These are phyloP conservation scores for Gadus chalcogrammus DNA, from an alignment of 2,113 vertebrate genomes.

Conservation along the genomic window DNA sequence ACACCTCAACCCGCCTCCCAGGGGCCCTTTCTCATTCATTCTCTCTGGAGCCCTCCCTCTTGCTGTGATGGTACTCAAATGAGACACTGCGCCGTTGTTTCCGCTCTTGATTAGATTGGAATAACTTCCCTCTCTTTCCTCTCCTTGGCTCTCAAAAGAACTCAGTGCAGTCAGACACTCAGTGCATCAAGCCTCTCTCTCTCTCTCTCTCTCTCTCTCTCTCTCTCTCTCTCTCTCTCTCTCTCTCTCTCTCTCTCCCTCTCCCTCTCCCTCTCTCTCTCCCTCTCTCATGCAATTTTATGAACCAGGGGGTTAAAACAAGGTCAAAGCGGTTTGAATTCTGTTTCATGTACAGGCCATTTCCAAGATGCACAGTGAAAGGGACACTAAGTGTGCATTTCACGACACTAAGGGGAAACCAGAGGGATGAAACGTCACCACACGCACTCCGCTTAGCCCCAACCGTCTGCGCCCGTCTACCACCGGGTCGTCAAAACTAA, in stretches of 20 bases:
- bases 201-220: neutral
- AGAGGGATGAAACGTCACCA: no score
- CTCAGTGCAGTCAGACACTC: neutral
- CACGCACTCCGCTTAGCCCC: no score
- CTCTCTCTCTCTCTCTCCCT: slow-evolving; percentile 13
- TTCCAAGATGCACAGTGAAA: no score
- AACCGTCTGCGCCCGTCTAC: no score
- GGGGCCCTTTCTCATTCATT: neutral
- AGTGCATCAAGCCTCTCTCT: neutral
- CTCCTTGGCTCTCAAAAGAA: neutral
- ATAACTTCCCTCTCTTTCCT: neutral
- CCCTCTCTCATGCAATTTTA: neutral
- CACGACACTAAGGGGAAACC: no score
- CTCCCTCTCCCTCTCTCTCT: slow-evolving; percentile 23
- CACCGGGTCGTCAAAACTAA: no score
- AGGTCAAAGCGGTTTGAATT: no score
- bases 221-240: neutral
- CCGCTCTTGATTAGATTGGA: neutral
- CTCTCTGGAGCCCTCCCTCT: neutral
- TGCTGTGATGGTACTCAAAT: neutral
- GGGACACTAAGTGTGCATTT: no score
- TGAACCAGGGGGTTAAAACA: no score
- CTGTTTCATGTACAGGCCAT: no score
- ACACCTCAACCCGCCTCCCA: neutral
- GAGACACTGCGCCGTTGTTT: neutral